Base-by-base conservation (phyloP, 2,888 invertebrate species). In the Conchocele bisecta region DNA sequence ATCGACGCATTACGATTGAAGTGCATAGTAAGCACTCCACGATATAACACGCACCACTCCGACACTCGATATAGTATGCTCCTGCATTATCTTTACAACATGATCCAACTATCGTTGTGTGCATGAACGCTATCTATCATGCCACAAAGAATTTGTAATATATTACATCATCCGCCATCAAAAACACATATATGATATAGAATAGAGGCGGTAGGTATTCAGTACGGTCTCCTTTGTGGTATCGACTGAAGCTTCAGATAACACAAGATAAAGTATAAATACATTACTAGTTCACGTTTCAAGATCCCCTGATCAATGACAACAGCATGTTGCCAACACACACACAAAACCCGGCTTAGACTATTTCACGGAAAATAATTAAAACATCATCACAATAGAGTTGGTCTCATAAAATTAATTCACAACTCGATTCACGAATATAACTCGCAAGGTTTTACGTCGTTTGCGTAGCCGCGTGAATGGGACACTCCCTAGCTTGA, bases 281-380 rank as follows among this genome's bases (percentile, higher is more conserved):
- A 65, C 66, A 56, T 68, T 53, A 63, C 58, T 58, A 60, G 56
- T 24, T n/a, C 31, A 51, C 56, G 70, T 73, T 79, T 75, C 67
- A 54, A 75, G 79, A 60, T 57, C 31, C 69, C 74, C 71, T 35
- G 31, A 24, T 37, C 57, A 51, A 57, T 61, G 60, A 29, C 15
- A 59, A 37, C 53, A 56, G 41, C 48, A 33, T 29, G 63, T 50
- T 57, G 33, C 63, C 57, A 56, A 26, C 57, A n/a, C 42, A 50
- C 63, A 48, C 20, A 33, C 7, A 46, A 56, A 48, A 33, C 33
- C 54, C 15, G 48, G 31, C 37, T 59, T 35, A 29, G 33, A 44
- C 29, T 37, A 35, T 46, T 59, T 48, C 58, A 37, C 37, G 29
- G 63, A 68, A 64, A 68, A 68, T 65, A 61, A 72, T 68, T 67